A percentile compares a stretch with the other conserved stretches of the same genome.
Evolutionary conservation across 2,888 invertebrate genomes (phyloP).

Genomic region (Morpho achilles): DNA sequence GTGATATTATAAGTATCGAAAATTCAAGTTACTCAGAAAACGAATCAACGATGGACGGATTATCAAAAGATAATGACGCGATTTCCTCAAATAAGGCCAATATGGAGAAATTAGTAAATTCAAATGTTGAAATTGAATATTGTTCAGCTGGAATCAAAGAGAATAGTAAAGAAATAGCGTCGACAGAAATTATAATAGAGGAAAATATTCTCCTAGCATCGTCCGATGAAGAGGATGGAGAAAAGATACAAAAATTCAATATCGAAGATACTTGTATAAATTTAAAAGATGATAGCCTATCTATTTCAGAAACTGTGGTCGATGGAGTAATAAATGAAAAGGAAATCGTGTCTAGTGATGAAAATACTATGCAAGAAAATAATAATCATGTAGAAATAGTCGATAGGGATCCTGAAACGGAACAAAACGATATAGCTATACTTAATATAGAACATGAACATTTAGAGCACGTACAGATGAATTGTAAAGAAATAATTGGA

Average conservation of each 20-base stretch:
- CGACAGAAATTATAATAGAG: conserved; percentile 35
- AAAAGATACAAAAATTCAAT: conserved; percentile 25
- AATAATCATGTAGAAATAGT: conserved; percentile 4
- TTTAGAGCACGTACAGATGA: background rate
- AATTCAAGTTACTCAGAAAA: conserved; percentile 67
- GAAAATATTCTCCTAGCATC: conserved; percentile 55
- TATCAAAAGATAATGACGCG: conserved; percentile 19
- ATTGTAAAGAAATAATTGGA: background rate
- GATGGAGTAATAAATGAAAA: conserved; percentile 3
- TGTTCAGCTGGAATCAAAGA: conserved; percentile 17
- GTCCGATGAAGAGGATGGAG: conserved; percentile 45
- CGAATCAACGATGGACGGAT: conserved; percentile 37
- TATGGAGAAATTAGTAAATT: conserved; percentile 21
- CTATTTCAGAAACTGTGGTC: conserved; percentile 20
- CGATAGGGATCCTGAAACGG: background rate
- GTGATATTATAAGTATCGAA: conserved; percentile 66
- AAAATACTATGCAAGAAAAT: conserved; percentile 3
- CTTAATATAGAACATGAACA: conserved; percentile 1
- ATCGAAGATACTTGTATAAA: conserved; percentile 25
- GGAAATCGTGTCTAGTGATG: conserved; percentile 3
- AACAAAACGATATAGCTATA: background rate
- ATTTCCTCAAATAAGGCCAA: conserved; percentile 12
- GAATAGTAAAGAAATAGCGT: conserved; percentile 6
- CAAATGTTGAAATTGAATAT: conserved; percentile 33
- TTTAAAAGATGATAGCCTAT: conserved; percentile 23